These are phyloP conservation scores for Atlantisia rogersi DNA, from an alignment of 2,113 vertebrate species.

Conservation along the genomic window DNA sequence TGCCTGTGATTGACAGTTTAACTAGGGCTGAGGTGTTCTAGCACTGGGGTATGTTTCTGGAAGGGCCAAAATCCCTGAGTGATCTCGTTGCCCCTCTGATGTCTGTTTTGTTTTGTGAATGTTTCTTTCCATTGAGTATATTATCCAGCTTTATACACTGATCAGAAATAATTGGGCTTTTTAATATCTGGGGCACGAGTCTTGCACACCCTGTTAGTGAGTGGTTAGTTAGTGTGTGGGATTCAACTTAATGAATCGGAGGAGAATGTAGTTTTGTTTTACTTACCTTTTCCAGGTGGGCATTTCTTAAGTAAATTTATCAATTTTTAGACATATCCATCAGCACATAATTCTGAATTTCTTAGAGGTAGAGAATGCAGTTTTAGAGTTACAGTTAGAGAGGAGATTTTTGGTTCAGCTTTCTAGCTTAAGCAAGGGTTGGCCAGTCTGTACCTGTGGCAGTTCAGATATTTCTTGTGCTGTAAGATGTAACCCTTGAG, in stretches of 20 bases:
- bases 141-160: background rate
- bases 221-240: rapidly evolving
- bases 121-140: background rate
- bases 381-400: background rate
- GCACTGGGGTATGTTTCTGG: background rate
- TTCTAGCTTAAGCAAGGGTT: background rate
- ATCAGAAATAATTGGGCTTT: background rate
- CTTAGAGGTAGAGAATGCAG: background rate
- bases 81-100: background rate
- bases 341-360: background rate
- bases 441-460: background rate
- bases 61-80: background rate
- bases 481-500: background rate
- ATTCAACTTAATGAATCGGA: background rate
- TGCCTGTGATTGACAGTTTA: background rate
- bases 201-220: background rate
- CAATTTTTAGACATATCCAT: background rate
- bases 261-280: background rate
- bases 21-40: background rate
- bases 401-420: background rate
- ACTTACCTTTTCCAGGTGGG: background rate
- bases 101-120: background rate
- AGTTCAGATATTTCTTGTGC: background rate
- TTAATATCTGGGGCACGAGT: background rate
- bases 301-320: background rate